Conservation (phyloP, 2,888 invertebrate genomes). For the Morpho deidamia region DNA sequence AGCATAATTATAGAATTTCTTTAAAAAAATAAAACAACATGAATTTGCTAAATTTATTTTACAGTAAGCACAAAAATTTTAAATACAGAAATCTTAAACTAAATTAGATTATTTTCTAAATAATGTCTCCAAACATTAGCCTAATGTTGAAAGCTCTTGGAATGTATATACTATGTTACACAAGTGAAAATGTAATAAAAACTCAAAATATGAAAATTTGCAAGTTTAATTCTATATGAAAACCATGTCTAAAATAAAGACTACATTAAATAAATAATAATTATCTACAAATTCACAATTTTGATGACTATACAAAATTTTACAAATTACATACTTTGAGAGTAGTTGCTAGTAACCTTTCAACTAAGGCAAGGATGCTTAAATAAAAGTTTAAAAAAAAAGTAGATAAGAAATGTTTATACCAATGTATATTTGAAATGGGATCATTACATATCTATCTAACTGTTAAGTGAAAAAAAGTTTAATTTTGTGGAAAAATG, state of each 20-base stretch:
- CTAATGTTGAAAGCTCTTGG: constrained; percentile 33
- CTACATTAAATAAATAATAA: constrained; percentile 10
- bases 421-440: too few species aligned
- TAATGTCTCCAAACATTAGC: constrained; percentile 4
- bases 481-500: too few species aligned
- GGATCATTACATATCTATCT: too few species aligned
- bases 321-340: constrained; percentile 1
- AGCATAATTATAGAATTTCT: too few species aligned
- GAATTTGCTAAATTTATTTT: constrained; percentile 10
- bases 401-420: too few species aligned
- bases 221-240: constrained; percentile 9
- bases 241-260: constrained; percentile 1
- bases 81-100: constrained; percentile 11
- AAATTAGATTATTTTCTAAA: constrained; percentile 1
- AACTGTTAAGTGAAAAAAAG: too few species aligned
- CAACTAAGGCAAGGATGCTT: too few species aligned
- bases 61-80: constrained; percentile 11
- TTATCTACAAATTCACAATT: constrained; percentile 20
- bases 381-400: too few species aligned
- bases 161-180: constrained; percentile 29
- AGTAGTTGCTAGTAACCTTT: too few species aligned
- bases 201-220: constrained; percentile 7
- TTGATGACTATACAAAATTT: background rate
- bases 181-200: too few species aligned
- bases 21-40: background rate